Percentiles rank a stretch among this genome's conserved stretches.
Conservation (phyloP, 2,888 invertebrate genomes). For the Odontocolon sp. region DNA sequence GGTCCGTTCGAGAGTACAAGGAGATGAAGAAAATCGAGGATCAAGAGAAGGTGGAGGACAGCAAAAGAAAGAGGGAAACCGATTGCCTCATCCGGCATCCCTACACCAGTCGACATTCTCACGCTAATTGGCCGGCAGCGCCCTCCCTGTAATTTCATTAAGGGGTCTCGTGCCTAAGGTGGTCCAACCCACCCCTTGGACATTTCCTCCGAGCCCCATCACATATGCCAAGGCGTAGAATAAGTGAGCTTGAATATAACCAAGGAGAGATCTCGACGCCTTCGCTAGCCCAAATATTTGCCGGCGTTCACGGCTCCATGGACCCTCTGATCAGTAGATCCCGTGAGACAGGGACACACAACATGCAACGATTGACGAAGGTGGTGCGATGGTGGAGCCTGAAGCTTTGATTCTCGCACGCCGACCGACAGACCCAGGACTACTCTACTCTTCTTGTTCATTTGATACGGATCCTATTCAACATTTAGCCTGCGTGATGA, state of each 20-base stretch:
- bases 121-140: constrained; percentile 78
- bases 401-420: constrained; percentile 35
- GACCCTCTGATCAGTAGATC: constrained; percentile 61
- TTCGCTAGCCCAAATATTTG: constrained; percentile 71
- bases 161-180: constrained; percentile 74
- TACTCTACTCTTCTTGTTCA: background rate
- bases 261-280: constrained; percentile 32
- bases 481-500: constrained; percentile 33
- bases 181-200: constrained; percentile 41
- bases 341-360: constrained; percentile 26
- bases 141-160: constrained; percentile 79
- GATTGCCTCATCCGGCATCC: constrained; percentile 63
- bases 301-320: constrained; percentile 68
- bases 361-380: constrained; percentile 39
- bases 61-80: constrained; percentile 19
- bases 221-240: constrained; percentile 12
- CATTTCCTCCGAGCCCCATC: background rate
- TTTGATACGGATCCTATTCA: constrained; percentile 51
- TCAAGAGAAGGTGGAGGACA: constrained; percentile 15
- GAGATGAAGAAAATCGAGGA: background rate
- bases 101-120: constrained; percentile 73
- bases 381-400: constrained; percentile 22
- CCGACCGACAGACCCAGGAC: constrained; percentile 18
- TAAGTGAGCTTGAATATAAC: constrained; percentile 26
- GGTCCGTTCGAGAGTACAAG: constrained; percentile 4